A percentile compares a stretch with the other conserved stretches of the same genome.
phyloP scores from a whole-genome alignment of 2,888 invertebrate species.

The Heterodera filipjevi region DNA sequence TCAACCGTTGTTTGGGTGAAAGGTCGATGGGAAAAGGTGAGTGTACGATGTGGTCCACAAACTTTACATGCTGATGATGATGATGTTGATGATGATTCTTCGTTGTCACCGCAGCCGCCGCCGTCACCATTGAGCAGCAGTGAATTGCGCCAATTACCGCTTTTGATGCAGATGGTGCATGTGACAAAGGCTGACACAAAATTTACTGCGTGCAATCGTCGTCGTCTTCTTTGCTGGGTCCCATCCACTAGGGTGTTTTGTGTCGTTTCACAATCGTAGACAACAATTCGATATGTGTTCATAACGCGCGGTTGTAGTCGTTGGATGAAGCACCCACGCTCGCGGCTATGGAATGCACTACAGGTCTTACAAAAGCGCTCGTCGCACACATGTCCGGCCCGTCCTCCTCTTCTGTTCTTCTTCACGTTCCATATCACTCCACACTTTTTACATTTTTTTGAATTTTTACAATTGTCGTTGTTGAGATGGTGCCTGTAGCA shows the following conservation, averaged over 20 bases:
- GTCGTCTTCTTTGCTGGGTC: too few relatives aligned
- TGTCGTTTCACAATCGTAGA: conserved; percentile 20
- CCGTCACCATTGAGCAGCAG: too few relatives aligned
- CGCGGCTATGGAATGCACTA: not conserved
- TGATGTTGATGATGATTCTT: too few relatives aligned
- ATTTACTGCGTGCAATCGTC: conserved; percentile 14
- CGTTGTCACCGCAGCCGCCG: too few relatives aligned
- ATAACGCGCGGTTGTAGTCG: not conserved
- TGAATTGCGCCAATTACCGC: not conserved
- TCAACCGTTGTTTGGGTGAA: conserved; percentile 9
- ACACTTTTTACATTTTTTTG: conserved; percentile 14
- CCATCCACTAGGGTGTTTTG: not conserved
- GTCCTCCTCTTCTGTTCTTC: not conserved
- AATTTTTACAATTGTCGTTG: not conserved
- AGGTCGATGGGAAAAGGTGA: not conserved
- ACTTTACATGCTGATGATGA: not conserved
- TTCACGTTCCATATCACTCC: conserved; percentile 4
- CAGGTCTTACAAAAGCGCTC: too few relatives aligned
- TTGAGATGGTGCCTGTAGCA: not conserved
- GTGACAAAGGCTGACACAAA: conserved; percentile 13
- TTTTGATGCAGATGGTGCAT: conserved; percentile 28
- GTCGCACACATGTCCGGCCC: not conserved
- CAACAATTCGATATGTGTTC: not conserved
- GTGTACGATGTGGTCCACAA: not conserved
- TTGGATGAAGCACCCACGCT: conserved; percentile 14